These are phyloP conservation scores for Mesembrinibis cayennensis DNA, from an alignment of 2,113 vertebrate species.

Conservation along the genomic window DNA sequence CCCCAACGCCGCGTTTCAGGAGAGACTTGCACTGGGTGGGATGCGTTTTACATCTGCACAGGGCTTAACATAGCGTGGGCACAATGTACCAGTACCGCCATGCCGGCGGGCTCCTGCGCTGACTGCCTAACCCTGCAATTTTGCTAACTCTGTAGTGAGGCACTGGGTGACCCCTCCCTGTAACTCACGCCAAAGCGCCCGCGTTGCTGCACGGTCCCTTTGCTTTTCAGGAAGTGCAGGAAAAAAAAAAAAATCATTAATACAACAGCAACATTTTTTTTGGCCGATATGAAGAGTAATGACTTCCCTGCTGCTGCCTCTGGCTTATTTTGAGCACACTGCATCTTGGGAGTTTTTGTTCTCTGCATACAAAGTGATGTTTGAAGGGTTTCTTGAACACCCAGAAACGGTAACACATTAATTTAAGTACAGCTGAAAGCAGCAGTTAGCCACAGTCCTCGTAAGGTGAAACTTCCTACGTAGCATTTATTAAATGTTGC, in stretches of 20 bases:
- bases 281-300: background rate
- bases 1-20: too few species aligned
- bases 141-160: background rate
- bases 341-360: background rate
- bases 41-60: accelerated
- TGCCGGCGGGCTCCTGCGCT: accelerated
- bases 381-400: background rate
- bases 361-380: background rate
- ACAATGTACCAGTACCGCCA: accelerated
- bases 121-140: accelerated
- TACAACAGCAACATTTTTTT: background rate
- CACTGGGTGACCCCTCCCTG: background rate
- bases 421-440: background rate
- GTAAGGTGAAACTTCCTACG: background rate
- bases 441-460: background rate
- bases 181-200: accelerated
- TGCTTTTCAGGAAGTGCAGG: background rate
- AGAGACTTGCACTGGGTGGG: background rate
- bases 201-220: background rate
- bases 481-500: background rate
- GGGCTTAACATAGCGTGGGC: accelerated
- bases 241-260: background rate
- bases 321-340: background rate
- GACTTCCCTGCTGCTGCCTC: background rate
- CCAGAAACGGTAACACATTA: background rate